Base-by-base conservation (phyloP, 1,140 invertebrate genomes). In the Phymastichus coffea region DNA sequence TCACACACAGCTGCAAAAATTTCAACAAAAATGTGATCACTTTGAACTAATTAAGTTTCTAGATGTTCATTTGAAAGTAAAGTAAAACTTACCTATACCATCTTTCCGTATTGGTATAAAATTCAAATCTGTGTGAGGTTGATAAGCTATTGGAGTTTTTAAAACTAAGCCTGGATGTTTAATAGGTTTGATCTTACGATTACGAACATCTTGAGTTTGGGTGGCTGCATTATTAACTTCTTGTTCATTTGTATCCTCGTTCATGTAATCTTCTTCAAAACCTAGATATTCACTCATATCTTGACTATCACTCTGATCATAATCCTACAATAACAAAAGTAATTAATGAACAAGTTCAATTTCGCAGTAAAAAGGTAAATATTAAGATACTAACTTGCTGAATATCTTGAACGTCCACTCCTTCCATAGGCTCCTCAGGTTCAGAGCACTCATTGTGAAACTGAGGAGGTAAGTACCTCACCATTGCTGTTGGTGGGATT, bases 41-140 rank as follows among this genome's bases (percentile, higher is more conserved):
- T 53, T 47, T 22, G 23, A 41, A 52, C 33, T 51, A 40, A 38
- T 12, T 51, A 59, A 54, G 56, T 30, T 56, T 28, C 9, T 53
- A 43, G 15, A 55, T 55, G 40, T 56, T 48, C 43, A 63, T 12
- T 7, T 33, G 12, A 6, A 33, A 33, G 28, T 33, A 33, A 6
- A 33, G 28, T 43, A 53, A 63, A 66, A 75, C 80, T 80, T 81
- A 91, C 89, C 90, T 83, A 92, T 91, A 67, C 90, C 90, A 81
- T 93, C 90, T 77, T 88, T 88, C 66, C 87, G 83, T 70, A 91
- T 91, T 35, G 88, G 88, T 75, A 91, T 90, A 56, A 89, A 87
- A 69, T 87, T 89, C 30, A 87, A 80, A 80, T 91, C 88, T 43
- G 88, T 88, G 70, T 89, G 87, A 61, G 88, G 86, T 66, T 90